Base-by-base conservation (phyloP, 2,797 vertebrate genomes). In the Tenualosa ilisha region DNA sequence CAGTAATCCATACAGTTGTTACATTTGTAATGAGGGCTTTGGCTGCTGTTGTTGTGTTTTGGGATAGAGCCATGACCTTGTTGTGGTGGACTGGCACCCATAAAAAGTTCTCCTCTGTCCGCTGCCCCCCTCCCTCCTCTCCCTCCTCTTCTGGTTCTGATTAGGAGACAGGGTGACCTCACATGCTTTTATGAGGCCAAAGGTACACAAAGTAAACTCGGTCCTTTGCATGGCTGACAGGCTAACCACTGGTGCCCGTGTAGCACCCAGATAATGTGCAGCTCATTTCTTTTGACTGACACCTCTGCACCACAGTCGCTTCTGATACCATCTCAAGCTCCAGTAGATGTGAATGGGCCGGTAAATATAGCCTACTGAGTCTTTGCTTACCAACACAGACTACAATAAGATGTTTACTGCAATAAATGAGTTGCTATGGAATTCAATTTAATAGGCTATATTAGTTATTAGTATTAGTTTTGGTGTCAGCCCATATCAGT, bases 121-220 rank as follows among this genome's bases (percentile, higher is more conserved):
- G 85, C 84, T 20, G 63, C 37, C 54, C 31, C 68, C 37, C 9
- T 81, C 85, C 84, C 43, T 46, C 63, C 37, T 8, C 37, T 63
- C 37, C 68, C 43, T 61, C n/a, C 43, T 46, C 40, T 53, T 83
- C 88, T 91, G 87, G 83, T 90, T 91, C 61, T 89, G 87, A 90
- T 89, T 85, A 88, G 86, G 86, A 85, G 84, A 85, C 88, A 85
- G 24, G 83, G 79, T 89, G 88, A 93, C 84, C 89, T 91, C 91
- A 91, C 59, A 87, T 81, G 81, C 87, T 68, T 88, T 84, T 22
- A 81, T 84, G 51, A 83, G 88, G 87, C 85, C 90, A 84, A 82
- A 79, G 85, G 83, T 88, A 56, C 40, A 81, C 54, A 82, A 22
- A 63, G 54, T 84, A 81, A 89, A 88, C 59, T 84, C 54, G 87